Percentiles rank a stretch among this genome's conserved stretches.
These are phyloP conservation scores for Kryphioiulus occultus DNA, from an alignment of 2,888 invertebrate species.

Conservation along the genomic window DNA sequence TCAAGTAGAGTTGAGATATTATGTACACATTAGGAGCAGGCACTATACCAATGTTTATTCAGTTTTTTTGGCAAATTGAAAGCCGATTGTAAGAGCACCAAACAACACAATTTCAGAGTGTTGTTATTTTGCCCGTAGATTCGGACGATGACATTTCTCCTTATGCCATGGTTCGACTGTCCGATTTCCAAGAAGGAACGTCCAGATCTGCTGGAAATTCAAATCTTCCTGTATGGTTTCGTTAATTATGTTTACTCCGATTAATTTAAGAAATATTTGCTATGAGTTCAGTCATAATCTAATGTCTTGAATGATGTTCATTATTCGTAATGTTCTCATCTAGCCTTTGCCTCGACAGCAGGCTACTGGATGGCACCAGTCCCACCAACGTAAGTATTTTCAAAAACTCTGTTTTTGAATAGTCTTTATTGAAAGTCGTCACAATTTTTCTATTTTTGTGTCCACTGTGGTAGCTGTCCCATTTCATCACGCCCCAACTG, in stretches of 20 bases:
- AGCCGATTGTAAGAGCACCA: background rate
- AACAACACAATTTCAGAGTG: background rate
- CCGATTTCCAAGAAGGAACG: conserved; percentile 46
- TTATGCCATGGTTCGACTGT: conserved; percentile 50
- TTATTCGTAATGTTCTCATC: background rate
- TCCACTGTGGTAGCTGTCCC: background rate
- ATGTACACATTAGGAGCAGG: no score
- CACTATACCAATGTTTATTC: no score
- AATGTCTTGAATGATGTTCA: no score
- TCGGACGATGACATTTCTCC: conserved; percentile 51
- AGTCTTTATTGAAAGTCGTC: no score
- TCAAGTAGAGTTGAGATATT: no score
- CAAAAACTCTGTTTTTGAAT: no score
- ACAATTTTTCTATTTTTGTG: background rate
- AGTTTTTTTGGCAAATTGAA: no score
- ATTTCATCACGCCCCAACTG: conserved; percentile 44
- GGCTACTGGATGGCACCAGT: conserved; percentile 47
- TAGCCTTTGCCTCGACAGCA: conserved; percentile 30
- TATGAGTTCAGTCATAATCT: no score
- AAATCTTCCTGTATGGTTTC: background rate
- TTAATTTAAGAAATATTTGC: no score
- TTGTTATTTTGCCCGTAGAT: background rate
- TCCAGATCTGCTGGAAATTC: conserved; percentile 13
- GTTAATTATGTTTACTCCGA: no score
- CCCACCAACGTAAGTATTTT: conserved; percentile 41